Percentiles rank a stretch among this genome's conserved stretches.
Evolutionary conservation across 2,797 vertebrate genomes (phyloP).

Genomic region (Etheostoma nigrum): DNA sequence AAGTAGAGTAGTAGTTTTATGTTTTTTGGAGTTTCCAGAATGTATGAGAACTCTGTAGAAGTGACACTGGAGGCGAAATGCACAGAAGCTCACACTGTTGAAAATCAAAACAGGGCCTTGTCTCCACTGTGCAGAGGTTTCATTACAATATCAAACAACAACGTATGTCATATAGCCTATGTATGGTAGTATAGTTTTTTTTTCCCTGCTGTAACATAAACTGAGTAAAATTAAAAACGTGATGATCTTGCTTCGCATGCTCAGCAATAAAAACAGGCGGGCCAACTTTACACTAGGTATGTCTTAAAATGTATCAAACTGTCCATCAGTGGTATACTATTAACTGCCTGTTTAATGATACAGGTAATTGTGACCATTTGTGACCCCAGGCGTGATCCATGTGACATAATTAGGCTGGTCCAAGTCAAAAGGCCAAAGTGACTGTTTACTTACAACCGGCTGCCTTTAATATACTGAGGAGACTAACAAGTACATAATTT

Average conservation of each 20-base stretch:
- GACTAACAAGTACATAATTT: slow-evolving; percentile 70
- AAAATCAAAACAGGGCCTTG: slow-evolving; percentile 13
- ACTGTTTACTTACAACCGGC: slow-evolving; percentile 73
- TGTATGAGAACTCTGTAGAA: slow-evolving; percentile 21
- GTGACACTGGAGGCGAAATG: not conserved
- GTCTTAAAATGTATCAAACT: not conserved
- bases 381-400: slow-evolving; percentile 32
- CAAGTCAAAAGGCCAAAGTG: slow-evolving; percentile 50
- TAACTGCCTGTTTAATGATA: slow-evolving; percentile 20
- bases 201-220: not conserved
- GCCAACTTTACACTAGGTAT: not conserved
- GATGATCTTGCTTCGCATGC: not conserved
- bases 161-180: too few relatives aligned
- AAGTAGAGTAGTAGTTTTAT: not conserved
- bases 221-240: not conserved
- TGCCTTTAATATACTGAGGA: slow-evolving; percentile 64
- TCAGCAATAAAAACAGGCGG: not conserved
- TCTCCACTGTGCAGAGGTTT: slow-evolving; percentile 3
- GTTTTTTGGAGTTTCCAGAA: slow-evolving; percentile 21
- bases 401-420: slow-evolving; percentile 47
- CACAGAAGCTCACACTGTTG: slow-evolving; percentile 15
- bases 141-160: not conserved
- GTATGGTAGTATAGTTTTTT: not conserved
- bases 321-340: slow-evolving; percentile 2
- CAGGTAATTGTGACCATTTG: not conserved